Evolutionary conservation across 2,113 vertebrate genomes (phyloP), one percentile per base, ranked within the genome.

Genomic region (Zosterops borbonicus): DNA sequence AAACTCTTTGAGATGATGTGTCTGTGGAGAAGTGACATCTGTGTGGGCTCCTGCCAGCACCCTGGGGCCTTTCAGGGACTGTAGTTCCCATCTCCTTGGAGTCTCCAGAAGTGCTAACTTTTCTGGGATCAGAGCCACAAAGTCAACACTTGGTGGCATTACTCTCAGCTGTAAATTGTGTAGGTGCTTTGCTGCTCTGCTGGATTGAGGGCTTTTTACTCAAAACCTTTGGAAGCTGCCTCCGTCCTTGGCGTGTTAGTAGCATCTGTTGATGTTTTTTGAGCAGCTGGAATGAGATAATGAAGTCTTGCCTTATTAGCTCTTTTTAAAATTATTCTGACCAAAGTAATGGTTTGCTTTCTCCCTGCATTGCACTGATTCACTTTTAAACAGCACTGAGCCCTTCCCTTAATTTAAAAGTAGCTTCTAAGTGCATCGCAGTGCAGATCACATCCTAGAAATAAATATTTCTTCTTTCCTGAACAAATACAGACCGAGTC

Each of bases 381-480:
- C 31, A 23, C 67, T 89, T 91, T 49, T 62, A 27, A 53, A 17
- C 4, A 27, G 62, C 12, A 3, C 12, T 22, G 42, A 5, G 4
- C 59, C 47, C 52, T 74, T 67, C 41, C 41, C 41, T 84, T 84
- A 14, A 33, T 65, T 76, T 85, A 18, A 22, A 50, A 92, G 81
- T 63, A 83, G 46, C n/a, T 92, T 76, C 44, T n/a, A 44, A 60
- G 44, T 25, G 23, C 5, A 16, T 52, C 4, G 4, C 47, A 37
- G 65, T n/a, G 55, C 53, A 24, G 62, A 27, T 91, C 1, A 5
- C 74, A 55, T 73, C 42, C 62, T 50, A 68, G 65, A 53, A 65
- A n/a, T 91, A 69, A 94, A 83, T 81, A 37, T 60, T 77, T 9
- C 33, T 58, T 73, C 31, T 80, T 69, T 80, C 39, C 67, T 71